Evolutionary conservation across 2,888 invertebrate genomes (phyloP).

Genomic region (Acronicta aceris): DNA sequence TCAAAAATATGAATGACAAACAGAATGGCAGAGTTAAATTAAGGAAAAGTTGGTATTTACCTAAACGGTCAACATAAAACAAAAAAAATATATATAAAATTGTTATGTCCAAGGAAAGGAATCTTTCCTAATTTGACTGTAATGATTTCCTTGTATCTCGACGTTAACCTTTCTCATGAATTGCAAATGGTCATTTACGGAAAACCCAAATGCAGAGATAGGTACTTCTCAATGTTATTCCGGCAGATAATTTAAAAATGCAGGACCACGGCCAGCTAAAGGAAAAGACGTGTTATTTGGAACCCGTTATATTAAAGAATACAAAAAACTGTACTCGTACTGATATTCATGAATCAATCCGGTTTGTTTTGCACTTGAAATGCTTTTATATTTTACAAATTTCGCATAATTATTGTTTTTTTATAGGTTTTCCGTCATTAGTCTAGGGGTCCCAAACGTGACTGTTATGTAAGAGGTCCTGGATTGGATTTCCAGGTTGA

Average conservation of each 20-base stretch:
- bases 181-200: conserved; percentile 12
- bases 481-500: too few relatives aligned
- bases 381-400: conserved; percentile 24
- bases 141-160: not conserved
- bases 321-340: conserved; percentile 45
- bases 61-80: too few relatives aligned
- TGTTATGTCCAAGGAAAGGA: not conserved
- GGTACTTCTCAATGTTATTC: conserved; percentile 7
- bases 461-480: too few relatives aligned
- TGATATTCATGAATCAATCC: conserved; percentile 45
- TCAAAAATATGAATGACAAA: too few relatives aligned
- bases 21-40: too few relatives aligned
- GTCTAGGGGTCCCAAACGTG: too few relatives aligned
- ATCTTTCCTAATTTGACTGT: too few relatives aligned
- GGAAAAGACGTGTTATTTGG: conserved; percentile 45
- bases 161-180: conserved; percentile 13
- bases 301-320: conserved; percentile 51
- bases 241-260: conserved; percentile 15
- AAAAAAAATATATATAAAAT: not conserved
- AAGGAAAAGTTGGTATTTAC: not conserved
- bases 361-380: conserved; percentile 39
- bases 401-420: conserved; percentile 1
- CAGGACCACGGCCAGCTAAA: conserved; percentile 8
- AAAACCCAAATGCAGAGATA: conserved; percentile 14
- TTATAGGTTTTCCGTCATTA: too few relatives aligned